phyloP scores from a whole-genome alignment of 2,797 vertebrate genomes.

The Diglossa cyanea region DNA sequence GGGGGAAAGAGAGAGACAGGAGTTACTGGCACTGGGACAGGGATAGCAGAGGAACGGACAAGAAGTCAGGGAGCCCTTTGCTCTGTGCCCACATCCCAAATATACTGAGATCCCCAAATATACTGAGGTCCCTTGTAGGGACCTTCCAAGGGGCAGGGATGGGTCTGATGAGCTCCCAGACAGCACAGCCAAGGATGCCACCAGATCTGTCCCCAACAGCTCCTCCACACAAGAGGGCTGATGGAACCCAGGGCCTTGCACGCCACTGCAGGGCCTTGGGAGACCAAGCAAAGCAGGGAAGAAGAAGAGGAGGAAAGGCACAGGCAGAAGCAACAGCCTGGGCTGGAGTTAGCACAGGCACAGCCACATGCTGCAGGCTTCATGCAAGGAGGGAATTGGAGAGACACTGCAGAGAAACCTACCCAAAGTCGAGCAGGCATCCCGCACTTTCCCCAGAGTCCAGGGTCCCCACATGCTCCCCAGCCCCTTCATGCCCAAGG shows the following conservation, averaged over 20 bases:
- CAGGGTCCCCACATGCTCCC: background rate
- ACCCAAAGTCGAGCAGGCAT: accelerated
- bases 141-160: background rate
- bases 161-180: background rate
- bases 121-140: background rate
- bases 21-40: conserved; percentile 65
- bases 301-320: background rate
- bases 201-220: background rate
- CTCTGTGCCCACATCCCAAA: background rate
- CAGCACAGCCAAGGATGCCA: background rate
- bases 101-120: background rate
- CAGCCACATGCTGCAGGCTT: conserved; percentile 51
- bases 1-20: conserved; percentile 75
- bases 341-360: conserved; percentile 4
- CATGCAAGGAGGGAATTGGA: conserved; percentile 28
- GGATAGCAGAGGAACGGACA: background rate
- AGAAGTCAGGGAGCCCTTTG: background rate
- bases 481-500: background rate
- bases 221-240: background rate
- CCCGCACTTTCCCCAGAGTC: background rate
- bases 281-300: background rate
- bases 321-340: conserved; percentile 6
- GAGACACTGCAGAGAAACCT: conserved; percentile 50
- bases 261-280: background rate
- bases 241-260: background rate